Base-by-base conservation (phyloP, 2,888 invertebrate species). In the Cryptocephalus primarius region DNA sequence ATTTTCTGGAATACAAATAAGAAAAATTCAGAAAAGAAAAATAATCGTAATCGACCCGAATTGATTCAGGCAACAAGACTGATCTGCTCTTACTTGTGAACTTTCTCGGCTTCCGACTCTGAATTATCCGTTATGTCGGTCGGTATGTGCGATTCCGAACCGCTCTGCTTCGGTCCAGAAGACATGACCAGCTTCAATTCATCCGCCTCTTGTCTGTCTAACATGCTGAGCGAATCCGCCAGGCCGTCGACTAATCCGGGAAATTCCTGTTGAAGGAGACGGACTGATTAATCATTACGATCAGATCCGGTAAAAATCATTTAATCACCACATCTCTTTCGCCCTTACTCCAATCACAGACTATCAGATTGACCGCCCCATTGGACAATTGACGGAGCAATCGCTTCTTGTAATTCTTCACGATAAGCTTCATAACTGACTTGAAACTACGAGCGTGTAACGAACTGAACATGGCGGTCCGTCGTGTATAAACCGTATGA, bases 101-200 rank as follows among this genome's bases (percentile, higher is more conserved):
- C 22, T 65, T 82, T 84, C 60, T 85, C 87, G 10, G 75, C 79
- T 54, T 88, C 88, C 48, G 87, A 88, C 70, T 88, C 88, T 49
- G 84, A 84, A 31, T 84, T 80, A 70, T 88, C 86, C 8, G 87
- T 88, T 69, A 83, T 77, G 72, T 89, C 88, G 1, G 87, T 86
- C 43, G 84, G 84, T 56, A 78, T 68, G 31, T 63, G 56, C 14
- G 44, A 53, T 47, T 58, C 57, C 8, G 53, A 48, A n/a, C 44
- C 46, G 32, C 41, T 47, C 32, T 39, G 43, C 38, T 47, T 44
- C 14, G 48, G 47, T 10, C 32, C 32, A 11, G 12, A 9, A 1
- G 42, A 32, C 40, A 40, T 12, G 12, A 10, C 40, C 22, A 40
- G 22, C 22, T 22, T 22, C 3, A 22, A 22, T 2, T 22, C 43